phyloP scores from a whole-genome alignment of 2,888 invertebrate genomes.

The Atherix ibis region DNA sequence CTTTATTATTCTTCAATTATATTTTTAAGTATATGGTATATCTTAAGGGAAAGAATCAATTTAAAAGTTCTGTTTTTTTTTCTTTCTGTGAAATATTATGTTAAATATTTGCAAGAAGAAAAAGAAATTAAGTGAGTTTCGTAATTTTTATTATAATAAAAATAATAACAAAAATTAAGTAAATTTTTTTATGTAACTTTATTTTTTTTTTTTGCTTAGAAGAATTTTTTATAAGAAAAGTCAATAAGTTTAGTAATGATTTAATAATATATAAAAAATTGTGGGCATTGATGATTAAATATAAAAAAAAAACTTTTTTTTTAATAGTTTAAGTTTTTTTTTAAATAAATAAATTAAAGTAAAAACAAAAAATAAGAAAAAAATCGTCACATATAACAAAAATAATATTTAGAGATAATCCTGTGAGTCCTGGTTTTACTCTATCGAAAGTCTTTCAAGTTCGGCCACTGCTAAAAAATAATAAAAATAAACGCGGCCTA shows the following conservation, averaged over 20 bases:
- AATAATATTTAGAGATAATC: constrained; percentile 54
- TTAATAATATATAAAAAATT: too few species aligned
- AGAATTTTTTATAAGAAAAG: background rate
- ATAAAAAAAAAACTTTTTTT: constrained; percentile 3
- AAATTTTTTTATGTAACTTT: background rate
- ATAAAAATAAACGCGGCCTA: constrained; percentile 70
- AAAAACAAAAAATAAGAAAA: constrained; percentile 9
- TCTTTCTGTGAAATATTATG: background rate
- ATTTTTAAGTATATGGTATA: background rate
- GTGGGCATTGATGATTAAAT: too few species aligned
- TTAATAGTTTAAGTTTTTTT: constrained; percentile 3
- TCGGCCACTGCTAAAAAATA: constrained; percentile 61
- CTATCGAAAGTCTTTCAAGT: constrained; percentile 70
- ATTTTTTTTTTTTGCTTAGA: constrained; percentile 4
- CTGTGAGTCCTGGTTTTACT: constrained; percentile 68
- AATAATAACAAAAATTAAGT: constrained; percentile 3
- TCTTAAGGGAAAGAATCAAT: background rate
- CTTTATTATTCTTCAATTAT: background rate
- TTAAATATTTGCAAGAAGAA: background rate
- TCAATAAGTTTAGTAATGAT: too few species aligned
- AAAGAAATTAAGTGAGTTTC: constrained; percentile 9
- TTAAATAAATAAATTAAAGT: constrained; percentile 5
- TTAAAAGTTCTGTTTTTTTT: background rate
- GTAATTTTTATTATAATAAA: constrained; percentile 9
- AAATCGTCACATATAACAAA: constrained; percentile 13